phyloP scores from a whole-genome alignment of 2,797 vertebrate species.

The Sebastes aleutianus region DNA sequence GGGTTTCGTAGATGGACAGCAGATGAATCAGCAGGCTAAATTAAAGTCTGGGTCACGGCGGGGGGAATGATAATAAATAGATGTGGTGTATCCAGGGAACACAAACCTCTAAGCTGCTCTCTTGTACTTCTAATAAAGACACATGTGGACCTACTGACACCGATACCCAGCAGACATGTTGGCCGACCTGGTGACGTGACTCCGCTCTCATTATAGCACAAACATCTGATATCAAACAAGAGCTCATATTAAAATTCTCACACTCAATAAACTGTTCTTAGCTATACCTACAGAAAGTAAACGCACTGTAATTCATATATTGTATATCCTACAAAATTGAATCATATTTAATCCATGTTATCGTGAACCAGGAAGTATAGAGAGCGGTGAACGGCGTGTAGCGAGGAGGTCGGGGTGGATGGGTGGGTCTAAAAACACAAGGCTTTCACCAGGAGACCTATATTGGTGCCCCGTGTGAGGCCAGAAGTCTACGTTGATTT shows the following conservation, averaged over 20 bases:
- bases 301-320: too few species aligned
- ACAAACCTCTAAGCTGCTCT: conserved; percentile 72
- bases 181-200: conserved; percentile 48
- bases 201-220: conserved; percentile 2
- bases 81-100: conserved; percentile 84
- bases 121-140: conserved; percentile 78
- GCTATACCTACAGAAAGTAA: too few species aligned
- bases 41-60: conserved; percentile 86
- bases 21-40: conserved; percentile 94
- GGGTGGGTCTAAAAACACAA: too few species aligned
- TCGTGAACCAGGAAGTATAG: too few species aligned
- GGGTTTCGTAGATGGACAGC: conserved; percentile 88
- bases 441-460: too few species aligned
- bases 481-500: too few species aligned
- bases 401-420: too few species aligned
- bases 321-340: too few species aligned
- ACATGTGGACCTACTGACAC: conserved; percentile 58
- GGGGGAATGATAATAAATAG: conserved; percentile 88
- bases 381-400: too few species aligned
- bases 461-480: too few species aligned
- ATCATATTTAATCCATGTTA: too few species aligned
- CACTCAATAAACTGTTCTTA: not conserved
- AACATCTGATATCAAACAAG: not conserved
- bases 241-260: not conserved
- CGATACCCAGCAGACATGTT: conserved; percentile 50